Evolutionary conservation across 2,113 vertebrate species (phyloP).

Genomic region (Odocoileus hemionus): DNA sequence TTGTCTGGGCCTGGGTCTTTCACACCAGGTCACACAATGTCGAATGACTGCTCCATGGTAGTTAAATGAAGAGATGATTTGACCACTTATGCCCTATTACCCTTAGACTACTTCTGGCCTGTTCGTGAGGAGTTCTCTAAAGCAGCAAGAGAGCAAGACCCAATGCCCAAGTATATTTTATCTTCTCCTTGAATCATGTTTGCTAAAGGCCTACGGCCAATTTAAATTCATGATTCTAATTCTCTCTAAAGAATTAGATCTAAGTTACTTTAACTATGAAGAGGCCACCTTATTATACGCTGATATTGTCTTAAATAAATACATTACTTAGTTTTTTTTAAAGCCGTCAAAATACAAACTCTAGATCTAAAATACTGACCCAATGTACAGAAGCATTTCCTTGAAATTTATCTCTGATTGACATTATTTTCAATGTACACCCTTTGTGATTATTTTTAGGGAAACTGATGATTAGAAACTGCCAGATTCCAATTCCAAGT

Average conservation of each 20-base stretch:
- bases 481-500: not conserved
- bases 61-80: not conserved
- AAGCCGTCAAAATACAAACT: not conserved
- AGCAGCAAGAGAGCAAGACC: not conserved
- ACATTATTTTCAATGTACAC: not conserved
- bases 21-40: not conserved
- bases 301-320: not conserved
- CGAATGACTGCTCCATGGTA: not conserved
- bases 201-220: not conserved
- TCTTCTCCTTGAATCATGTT: not conserved
- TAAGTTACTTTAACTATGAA: not conserved
- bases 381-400: not conserved
- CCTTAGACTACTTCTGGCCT: not conserved
- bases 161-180: not conserved
- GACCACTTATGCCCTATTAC: not conserved
- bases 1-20: not conserved
- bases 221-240: not conserved
- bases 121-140: not conserved
- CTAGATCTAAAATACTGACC: not conserved
- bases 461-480: not conserved
- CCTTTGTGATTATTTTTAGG: not conserved
- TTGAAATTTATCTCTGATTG: not conserved
- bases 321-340: not conserved
- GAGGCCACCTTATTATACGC: not conserved
- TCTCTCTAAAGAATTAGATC: not conserved